A percentile compares a stretch with the other conserved stretches of the same genome.
Evolutionary conservation across 2,888 invertebrate genomes (phyloP).

Genomic region (Lucinisca nassula): DNA sequence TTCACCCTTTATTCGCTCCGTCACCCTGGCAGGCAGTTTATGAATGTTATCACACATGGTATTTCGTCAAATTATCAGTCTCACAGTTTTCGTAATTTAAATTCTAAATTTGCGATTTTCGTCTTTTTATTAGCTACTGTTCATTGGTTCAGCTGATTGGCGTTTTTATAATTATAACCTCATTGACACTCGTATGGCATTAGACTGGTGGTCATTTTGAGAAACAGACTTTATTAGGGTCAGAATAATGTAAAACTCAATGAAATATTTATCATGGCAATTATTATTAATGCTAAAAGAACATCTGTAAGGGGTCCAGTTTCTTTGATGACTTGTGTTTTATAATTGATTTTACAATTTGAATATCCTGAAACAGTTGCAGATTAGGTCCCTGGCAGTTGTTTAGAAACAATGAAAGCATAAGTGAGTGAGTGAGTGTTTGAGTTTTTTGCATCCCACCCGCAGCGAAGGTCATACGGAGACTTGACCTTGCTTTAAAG

Average conservation of each 20-base stretch:
- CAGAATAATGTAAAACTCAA: neutral
- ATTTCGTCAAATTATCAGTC: neutral
- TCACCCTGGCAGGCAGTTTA: slow-evolving; percentile 1
- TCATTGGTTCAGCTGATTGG: neutral
- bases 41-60: slow-evolving; percentile 6
- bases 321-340: neutral
- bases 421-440: too few relatives aligned
- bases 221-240: neutral
- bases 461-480: too few relatives aligned
- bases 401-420: too few relatives aligned
- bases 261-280: neutral
- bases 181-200: neutral
- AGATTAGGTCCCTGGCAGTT: too few relatives aligned
- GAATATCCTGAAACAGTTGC: neutral
- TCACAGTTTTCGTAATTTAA: slow-evolving; percentile 16
- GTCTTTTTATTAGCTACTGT: neutral
- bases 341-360: neutral
- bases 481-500: too few relatives aligned
- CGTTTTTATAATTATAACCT: neutral
- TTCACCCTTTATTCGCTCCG: slow-evolving; percentile 30
- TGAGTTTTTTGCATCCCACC: too few relatives aligned
- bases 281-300: neutral
- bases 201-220: neutral
- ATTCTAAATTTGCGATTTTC: neutral
- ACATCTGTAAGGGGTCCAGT: neutral